phyloP scores from a whole-genome alignment of 2,113 vertebrate genomes.

The Actenoides lindsayi region DNA sequence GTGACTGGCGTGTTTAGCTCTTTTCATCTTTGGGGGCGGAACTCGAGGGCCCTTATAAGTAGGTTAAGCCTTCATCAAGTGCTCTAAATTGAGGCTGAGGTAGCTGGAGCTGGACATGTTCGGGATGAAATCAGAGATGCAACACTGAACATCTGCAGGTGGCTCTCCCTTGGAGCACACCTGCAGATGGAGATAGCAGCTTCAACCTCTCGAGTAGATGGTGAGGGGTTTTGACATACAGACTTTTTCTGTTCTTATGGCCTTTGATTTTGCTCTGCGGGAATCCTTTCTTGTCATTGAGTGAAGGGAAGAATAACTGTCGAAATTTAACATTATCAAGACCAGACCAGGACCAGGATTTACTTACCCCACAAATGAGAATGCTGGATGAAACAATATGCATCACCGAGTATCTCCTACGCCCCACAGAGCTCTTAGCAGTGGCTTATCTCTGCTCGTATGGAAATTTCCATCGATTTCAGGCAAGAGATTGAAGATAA shows the following conservation, averaged over 20 bases:
- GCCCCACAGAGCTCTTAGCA: neutral
- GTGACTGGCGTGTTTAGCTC: neutral
- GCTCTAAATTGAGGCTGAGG: neutral
- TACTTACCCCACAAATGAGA: neutral
- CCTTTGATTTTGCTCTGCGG: slow-evolving; percentile 1
- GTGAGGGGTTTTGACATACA: neutral
- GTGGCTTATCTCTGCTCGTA: neutral
- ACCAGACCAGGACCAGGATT: neutral
- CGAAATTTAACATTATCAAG: slow-evolving; percentile 6
- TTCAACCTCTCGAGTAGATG: neutral
- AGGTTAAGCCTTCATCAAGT: neutral
- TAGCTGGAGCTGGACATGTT: neutral
- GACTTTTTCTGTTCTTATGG: neutral
- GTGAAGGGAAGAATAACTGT: neutral
- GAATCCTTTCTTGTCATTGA: slow-evolving; percentile 4
- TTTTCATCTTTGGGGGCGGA: neutral
- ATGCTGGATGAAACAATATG: neutral
- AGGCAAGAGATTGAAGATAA: neutral
- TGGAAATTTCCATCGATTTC: neutral
- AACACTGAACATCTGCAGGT: neutral
- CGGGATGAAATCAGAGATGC: neutral
- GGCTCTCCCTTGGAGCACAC: neutral
- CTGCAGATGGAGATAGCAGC: neutral
- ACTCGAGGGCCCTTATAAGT: neutral
- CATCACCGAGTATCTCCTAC: neutral